Base-by-base conservation (phyloP, 2,888 invertebrate genomes). In the Drosophila anomalata region DNA sequence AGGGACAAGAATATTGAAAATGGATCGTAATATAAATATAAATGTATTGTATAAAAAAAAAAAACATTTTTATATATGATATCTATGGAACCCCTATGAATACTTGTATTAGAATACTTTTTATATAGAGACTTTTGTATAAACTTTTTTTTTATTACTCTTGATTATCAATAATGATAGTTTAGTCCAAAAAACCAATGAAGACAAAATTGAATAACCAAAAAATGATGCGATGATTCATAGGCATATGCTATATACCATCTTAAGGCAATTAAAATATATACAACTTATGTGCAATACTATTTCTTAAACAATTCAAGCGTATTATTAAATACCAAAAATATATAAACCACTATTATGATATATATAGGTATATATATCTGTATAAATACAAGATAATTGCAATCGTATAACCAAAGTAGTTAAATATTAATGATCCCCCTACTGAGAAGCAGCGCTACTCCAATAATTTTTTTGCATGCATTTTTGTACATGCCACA, bases 111-210 rank as follows among this genome's bases (percentile, higher is more conserved):
- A 86, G 88, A 73, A 67, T 71, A 57, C 84, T 79, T 88, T 87
- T 88, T 88, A 84, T 84, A 89, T 89, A 88, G 88, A 46, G 77
- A 86, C 75, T 88, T 71, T 88, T 88, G 88, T 88, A 88, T 76
- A 82, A 77, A 87, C 78, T 80, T 80, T 81, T 36, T 79, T 86
- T 77, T 73, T 66, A 68, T 65, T 65, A 68, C 59, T 69, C 86
- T 78, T 62, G 53, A 52, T 65, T 73, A 78, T 66, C 61, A 44
- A 61, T 56, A 33, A 59, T 50, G 22, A 58, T 58, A 73, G 71
- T 65, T 66, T 59, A 47, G 59, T 63, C 71, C 41, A 63, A 73
- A 73, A 71, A 67, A 54, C 46, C 41, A 67, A 60, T 70, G 65
- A 63, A 62, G 73, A 72, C 59, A 69, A 66, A 75, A 77, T 42